These are phyloP conservation scores for Leptosomus discolor DNA, from an alignment of 2,113 vertebrate genomes.

Conservation along the genomic window DNA sequence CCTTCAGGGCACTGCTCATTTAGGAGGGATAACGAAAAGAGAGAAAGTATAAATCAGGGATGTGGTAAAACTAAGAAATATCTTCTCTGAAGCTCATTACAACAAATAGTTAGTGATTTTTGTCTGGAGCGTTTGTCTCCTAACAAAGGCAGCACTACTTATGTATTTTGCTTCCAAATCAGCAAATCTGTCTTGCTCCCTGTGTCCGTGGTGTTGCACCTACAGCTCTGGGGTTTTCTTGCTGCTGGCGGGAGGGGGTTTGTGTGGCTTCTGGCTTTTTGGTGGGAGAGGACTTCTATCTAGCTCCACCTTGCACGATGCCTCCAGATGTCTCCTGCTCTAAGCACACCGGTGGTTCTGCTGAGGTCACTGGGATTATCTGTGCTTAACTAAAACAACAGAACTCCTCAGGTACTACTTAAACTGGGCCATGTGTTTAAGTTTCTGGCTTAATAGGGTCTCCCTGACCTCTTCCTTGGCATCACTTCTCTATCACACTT, in stretches of 20 bases:
- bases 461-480: background rate
- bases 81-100: background rate
- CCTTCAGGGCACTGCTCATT: background rate
- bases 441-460: background rate
- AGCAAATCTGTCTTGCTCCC: background rate
- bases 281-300: background rate
- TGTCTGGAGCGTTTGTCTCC: background rate
- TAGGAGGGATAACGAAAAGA: background rate
- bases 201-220: background rate
- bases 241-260: no score
- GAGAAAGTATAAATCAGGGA: background rate
- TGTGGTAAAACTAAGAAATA: background rate
- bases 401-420: background rate
- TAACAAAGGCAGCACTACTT: background rate
- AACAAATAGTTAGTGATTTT: background rate
- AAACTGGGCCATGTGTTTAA: background rate
- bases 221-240: background rate
- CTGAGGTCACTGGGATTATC: background rate
- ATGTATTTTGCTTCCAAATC: background rate
- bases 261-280: background rate
- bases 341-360: background rate
- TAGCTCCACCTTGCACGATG: background rate
- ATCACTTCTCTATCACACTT: background rate
- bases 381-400: background rate
- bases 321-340: background rate